phyloP scores from a whole-genome alignment of 2,113 vertebrate genomes.

The Entosphenus tridentatus region DNA sequence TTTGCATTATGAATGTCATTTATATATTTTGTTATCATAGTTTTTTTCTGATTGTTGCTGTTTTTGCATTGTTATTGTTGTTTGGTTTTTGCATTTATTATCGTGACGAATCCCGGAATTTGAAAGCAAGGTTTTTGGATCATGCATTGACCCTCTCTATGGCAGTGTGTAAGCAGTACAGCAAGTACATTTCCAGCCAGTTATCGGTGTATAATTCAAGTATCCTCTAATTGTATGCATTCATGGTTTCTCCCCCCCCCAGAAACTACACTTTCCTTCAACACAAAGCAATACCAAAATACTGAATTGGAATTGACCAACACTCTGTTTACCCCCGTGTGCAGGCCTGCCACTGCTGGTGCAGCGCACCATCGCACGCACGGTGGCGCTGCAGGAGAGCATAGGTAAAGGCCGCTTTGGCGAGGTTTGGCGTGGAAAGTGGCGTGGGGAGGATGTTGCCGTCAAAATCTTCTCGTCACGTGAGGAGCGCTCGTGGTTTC shows the following conservation, averaged over 20 bases:
- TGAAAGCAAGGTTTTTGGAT: too few relatives aligned
- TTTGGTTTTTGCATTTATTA: too few relatives aligned
- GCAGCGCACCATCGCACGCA: conserved; percentile 78
- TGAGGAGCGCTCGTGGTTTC: conserved; percentile 86
- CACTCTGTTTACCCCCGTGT: not conserved
- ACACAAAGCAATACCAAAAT: not conserved
- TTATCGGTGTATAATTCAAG: not conserved
- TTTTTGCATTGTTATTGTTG: too few relatives aligned
- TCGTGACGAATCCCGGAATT: too few relatives aligned
- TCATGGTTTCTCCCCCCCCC: not conserved
- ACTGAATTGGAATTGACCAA: not conserved
- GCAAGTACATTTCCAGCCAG: too few relatives aligned
- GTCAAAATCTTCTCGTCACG: conserved; percentile 96
- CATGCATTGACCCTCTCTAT: too few relatives aligned
- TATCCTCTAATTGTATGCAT: not conserved
- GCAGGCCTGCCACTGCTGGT: conserved; percentile 71
- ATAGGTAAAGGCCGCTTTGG: conserved; percentile 82
- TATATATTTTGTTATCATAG: too few relatives aligned
- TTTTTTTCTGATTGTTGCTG: too few relatives aligned
- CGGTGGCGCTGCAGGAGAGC: conserved; percentile 76
- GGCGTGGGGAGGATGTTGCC: conserved; percentile 83
- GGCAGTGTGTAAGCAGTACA: too few relatives aligned
- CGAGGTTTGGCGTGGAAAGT: conserved; percentile 82
- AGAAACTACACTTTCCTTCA: too few relatives aligned
- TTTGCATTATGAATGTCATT: too few relatives aligned